Evolutionary conservation across 1,140 invertebrate species (phyloP), one percentile per base, ranked within the genome.

Genomic region (Pinna nobilis): DNA sequence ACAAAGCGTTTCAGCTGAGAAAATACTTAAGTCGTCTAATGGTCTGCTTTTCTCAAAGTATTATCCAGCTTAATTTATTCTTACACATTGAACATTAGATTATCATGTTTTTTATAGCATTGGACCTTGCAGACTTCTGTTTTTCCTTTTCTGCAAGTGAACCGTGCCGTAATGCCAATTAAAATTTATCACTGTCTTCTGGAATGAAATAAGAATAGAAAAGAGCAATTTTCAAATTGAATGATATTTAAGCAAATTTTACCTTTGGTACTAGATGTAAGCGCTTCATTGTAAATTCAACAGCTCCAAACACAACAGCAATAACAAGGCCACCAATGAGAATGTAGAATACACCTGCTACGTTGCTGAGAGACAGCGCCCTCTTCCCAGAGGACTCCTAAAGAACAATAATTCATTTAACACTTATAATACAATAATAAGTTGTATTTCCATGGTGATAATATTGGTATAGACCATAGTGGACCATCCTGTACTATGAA

Each of bases 331-430:
- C 98, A 37, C 95, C 95, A 82, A 98, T 97, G 25, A 99, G 91
- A 84, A 99, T 98, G 91, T 99, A 99, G 90, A 99, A 99, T 84
- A 99, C 97, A 15, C 98, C 98, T 15, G 97, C 97, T 3, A 99
- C 96, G 91, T 99, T 98, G 86, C 96, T 97, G 37, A 99, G 89
- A 30, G 97, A 97, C 78, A 99, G 91, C 79, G 97, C 95, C 82
- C 94, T 95, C 80, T 96, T 93, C 23, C 93, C 92, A 18, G 78
- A 75, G 4, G 93, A 92, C 79, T 95, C 94, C 92, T 84, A 37
- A 4, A 51, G 55, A 87, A 83, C n/a, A n/a, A n/a, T n/a, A n/a
- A n/a, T n/a, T n/a, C n/a, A n/a, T n/a, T n/a, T n/a, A n/a, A n/a
- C n/a, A n/a, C n/a, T n/a, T n/a, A 72, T 70, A 73, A 66, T 67